These are phyloP conservation scores for Oligia strigilis DNA, from an alignment of 2,888 invertebrate genomes.

Conservation along the genomic window DNA sequence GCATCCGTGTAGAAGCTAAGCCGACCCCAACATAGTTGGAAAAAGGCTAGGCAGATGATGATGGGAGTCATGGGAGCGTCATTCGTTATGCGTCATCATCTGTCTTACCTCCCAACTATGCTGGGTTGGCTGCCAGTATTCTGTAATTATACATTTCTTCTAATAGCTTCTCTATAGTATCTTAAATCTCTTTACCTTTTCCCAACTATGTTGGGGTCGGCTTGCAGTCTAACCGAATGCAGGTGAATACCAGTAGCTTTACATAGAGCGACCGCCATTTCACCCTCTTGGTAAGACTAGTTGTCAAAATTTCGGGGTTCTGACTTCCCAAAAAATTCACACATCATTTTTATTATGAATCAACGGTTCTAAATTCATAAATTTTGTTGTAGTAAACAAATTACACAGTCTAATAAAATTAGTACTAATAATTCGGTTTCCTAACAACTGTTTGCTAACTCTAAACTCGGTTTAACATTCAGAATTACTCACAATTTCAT, in stretches of 20 bases:
- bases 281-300: neutral
- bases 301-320: neutral
- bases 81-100: neutral
- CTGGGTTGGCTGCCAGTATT: too few species aligned
- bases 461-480: slow-evolving; percentile 58
- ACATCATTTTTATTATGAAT: neutral
- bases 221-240: neutral
- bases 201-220: neutral
- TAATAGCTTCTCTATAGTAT: too few species aligned
- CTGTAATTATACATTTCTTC: too few species aligned
- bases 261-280: neutral
- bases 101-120: neutral
- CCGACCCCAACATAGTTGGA: too few species aligned
- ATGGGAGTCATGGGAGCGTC: too few species aligned
- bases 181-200: neutral
- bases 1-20: too few species aligned
- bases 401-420: slow-evolving; percentile 22
- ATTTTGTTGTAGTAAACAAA: neutral
- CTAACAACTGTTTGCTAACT: slow-evolving; percentile 46
- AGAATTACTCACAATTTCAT: slow-evolving; percentile 66
- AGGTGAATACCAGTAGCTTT: neutral
- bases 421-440: slow-evolving; percentile 43
- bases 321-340: neutral
- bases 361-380: neutral
- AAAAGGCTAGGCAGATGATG: too few species aligned